A percentile compares a stretch with the other conserved stretches of the same genome.
phyloP scores from a whole-genome alignment of 1,140 invertebrate genomes.

The Diprion similis region DNA sequence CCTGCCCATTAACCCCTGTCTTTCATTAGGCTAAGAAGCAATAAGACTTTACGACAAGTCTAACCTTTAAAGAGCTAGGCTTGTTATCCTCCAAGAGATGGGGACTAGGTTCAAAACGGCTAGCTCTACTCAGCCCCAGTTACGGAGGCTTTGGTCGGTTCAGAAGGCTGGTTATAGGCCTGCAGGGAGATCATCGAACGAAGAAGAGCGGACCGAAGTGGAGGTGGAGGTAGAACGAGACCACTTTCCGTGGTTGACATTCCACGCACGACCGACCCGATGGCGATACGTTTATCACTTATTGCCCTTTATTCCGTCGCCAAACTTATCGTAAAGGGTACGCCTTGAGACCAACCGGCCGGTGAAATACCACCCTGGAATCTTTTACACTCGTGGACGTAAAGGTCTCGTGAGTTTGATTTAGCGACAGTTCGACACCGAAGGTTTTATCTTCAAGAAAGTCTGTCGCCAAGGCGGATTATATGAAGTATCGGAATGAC shows the following conservation, averaged over 20 bases:
- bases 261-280: constrained; percentile 30
- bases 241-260: constrained; percentile 40
- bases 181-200: constrained; percentile 2
- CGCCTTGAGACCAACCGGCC: background rate
- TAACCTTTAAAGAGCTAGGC: background rate
- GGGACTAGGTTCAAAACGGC: background rate
- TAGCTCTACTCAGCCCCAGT: background rate
- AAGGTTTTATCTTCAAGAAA: too few relatives aligned
- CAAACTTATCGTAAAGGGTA: background rate
- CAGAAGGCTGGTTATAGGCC: background rate
- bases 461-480: too few relatives aligned
- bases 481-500: too few relatives aligned
- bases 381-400: background rate
- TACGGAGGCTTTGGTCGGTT: background rate
- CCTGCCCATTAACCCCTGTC: background rate
- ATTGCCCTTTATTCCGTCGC: constrained; percentile 33
- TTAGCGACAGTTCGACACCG: background rate
- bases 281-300: constrained; percentile 36
- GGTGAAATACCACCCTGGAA: background rate
- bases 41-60: background rate
- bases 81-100: background rate
- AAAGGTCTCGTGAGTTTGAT: background rate
- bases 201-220: background rate
- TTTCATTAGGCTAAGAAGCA: constrained; percentile 5
- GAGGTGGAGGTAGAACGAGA: constrained; percentile 21